phyloP scores from a whole-genome alignment of 1,140 invertebrate species.

The Drosophila elegans region DNA sequence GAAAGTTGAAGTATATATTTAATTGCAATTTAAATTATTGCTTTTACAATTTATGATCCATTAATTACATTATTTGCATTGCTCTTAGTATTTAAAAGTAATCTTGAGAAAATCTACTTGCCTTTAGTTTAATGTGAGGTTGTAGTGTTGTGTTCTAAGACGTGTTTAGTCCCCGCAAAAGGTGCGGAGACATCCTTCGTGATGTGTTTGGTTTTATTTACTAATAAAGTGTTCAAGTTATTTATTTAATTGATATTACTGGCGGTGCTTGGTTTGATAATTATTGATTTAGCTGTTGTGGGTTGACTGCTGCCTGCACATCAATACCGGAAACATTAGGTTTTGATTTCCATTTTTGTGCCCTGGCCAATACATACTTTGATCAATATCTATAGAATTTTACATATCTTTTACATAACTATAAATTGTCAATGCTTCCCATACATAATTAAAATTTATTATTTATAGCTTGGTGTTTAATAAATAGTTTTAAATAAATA shows the following conservation, averaged over 20 bases:
- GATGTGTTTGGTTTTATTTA: slow-evolving; percentile 28
- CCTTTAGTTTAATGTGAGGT: slow-evolving; percentile 62
- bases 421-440: slow-evolving; percentile 65
- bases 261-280: slow-evolving; percentile 72
- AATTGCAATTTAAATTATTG: slow-evolving; percentile 52
- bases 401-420: slow-evolving; percentile 47
- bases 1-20: slow-evolving; percentile 12
- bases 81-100: slow-evolving; percentile 53
- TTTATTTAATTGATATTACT: slow-evolving; percentile 72
- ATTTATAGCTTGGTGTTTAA: slow-evolving; percentile 44
- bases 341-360: slow-evolving; percentile 47
- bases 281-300: slow-evolving; percentile 43
- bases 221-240: slow-evolving; percentile 52
- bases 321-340: slow-evolving; percentile 20
- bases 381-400: slow-evolving; percentile 43
- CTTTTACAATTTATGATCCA: slow-evolving; percentile 50
- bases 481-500: slow-evolving; percentile 64
- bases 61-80: slow-evolving; percentile 50
- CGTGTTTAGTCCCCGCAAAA: slow-evolving; percentile 45
- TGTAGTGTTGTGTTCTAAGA: slow-evolving; percentile 72
- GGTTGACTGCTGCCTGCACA: neutral
- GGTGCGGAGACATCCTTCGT: slow-evolving; percentile 10
- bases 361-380: slow-evolving; percentile 49
- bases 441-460: slow-evolving; percentile 56
- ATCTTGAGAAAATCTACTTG: slow-evolving; percentile 45